Percentiles rank a stretch among this genome's conserved stretches.
These are phyloP conservation scores for Indri indri DNA, from an alignment of 2,113 vertebrate species.

Conservation along the genomic window DNA sequence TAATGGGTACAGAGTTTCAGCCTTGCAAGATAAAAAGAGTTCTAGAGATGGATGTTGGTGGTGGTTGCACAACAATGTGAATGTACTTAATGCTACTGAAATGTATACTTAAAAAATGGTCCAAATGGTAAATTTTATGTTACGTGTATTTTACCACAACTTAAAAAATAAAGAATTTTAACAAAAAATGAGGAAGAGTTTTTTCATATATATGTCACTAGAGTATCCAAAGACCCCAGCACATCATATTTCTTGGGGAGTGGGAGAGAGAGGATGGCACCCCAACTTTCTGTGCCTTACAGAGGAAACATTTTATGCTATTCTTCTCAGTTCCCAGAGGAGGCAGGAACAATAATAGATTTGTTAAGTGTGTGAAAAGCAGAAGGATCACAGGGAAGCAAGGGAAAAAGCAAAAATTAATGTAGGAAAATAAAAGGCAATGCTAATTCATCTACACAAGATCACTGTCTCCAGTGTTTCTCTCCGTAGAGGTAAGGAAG, in stretches of 20 bases:
- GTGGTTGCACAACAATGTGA: neutral
- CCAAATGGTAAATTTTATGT: neutral
- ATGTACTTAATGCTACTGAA: neutral
- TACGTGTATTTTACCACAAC: neutral
- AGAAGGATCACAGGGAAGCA: neutral
- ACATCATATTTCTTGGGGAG: accelerated
- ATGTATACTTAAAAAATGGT: neutral
- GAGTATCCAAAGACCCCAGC: neutral
- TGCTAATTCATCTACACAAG: neutral
- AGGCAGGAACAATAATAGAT: neutral
- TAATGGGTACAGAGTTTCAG: neutral
- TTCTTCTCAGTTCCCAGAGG: slow-evolving; percentile 3
- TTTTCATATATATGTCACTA: neutral
- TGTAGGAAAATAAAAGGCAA: neutral
- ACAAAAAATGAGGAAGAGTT: neutral
- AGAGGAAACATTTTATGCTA: neutral
- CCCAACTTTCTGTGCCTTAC: neutral
- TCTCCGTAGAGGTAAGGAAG: slow-evolving; percentile 1
- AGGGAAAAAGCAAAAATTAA: neutral
- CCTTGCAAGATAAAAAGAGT: neutral
- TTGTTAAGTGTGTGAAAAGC: neutral
- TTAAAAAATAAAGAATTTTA: neutral
- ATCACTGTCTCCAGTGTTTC: neutral
- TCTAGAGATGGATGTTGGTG: neutral
- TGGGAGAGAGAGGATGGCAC: neutral